Evolutionary conservation across 2,113 vertebrate species (phyloP), one percentile per base, ranked within the genome.

Genomic region (Mus pahari): DNA sequence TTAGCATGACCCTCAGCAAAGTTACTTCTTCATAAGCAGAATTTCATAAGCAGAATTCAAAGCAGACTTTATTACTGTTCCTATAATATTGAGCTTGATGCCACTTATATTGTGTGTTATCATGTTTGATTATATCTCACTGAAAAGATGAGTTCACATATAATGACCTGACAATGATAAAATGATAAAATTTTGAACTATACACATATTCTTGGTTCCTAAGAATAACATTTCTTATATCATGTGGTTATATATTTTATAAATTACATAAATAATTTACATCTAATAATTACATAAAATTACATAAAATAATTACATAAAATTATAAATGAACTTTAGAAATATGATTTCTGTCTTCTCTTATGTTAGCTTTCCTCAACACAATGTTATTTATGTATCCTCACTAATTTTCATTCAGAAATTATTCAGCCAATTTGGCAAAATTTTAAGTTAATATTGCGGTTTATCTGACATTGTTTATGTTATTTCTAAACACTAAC

Each of bases 371-470:
- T 87, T 91, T 94, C 64, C 79, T 94, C 17, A 96, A 96, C 77
- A 82, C 39, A 22, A 3, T 58, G 42, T 88, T 93, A 86, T 79
- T 96, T 92, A 88, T 94, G 11, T 78, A 13, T 84, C 93, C 42
- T 36, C 50, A 68, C 39, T 90, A 91, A 96, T 87, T 91, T 90
- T 84, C 58, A 93, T 94, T 96, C 50, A 90, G 79, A 97, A 97
- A 92, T 92, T 91, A 94, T 94, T 73, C 83, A 87, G 58, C n/a
- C 86, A 89, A 87, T 92, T 82, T 97, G 50, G 42, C 75, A 88
- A 53, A 19, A 75, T 74, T 96, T 92, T 94, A 89, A 92, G 62
- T 92, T 94, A 90, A 89, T 93, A 26, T 64, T 93, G 50, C 28
- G 81, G 75, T 93, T 90, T 91, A 92, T 92, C 24, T 68, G 50